phyloP scores from a whole-genome alignment of 2,113 vertebrate species.

The Oncorhynchus gorbuscha region DNA sequence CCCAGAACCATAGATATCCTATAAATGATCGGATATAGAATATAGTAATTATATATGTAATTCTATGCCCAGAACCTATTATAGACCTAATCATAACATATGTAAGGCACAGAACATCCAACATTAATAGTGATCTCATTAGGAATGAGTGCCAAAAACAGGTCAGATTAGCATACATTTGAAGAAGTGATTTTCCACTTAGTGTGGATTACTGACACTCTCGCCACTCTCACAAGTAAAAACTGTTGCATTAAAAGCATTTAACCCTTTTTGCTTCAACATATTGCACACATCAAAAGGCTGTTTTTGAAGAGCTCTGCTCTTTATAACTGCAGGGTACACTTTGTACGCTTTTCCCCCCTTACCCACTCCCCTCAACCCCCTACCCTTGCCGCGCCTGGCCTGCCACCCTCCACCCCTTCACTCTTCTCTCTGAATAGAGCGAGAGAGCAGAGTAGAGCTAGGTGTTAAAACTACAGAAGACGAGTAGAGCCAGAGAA shows the following conservation, averaged over 20 bases:
- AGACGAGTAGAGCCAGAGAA: constrained; percentile 62
- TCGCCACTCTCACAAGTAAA: constrained; percentile 62
- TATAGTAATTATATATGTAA: too few species aligned
- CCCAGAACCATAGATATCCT: too few species aligned
- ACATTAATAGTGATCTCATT: constrained; percentile 25
- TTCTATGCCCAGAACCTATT: too few species aligned
- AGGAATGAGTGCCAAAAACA: constrained; percentile 23
- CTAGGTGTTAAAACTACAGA: constrained; percentile 77
- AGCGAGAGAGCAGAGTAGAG: constrained; percentile 59
- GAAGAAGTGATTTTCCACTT: constrained; percentile 18
- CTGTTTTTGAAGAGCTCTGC: constrained; percentile 70
- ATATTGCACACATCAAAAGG: constrained; percentile 74
- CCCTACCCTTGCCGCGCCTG: constrained; percentile 42
- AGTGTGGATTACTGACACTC: constrained; percentile 44
- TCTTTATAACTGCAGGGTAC: constrained; percentile 74
- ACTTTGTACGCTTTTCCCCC: constrained; percentile 72
- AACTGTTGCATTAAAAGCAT: constrained; percentile 71
- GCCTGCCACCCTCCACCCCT: constrained; percentile 52
- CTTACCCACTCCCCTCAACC: constrained; percentile 1
- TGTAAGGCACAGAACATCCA: background rate
- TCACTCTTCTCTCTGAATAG: constrained; percentile 51
- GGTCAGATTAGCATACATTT: constrained; percentile 35
- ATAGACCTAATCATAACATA: too few species aligned
- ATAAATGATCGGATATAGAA: too few species aligned
- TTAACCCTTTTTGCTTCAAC: constrained; percentile 73